Percentiles rank a stretch among this genome's conserved stretches.
phyloP scores from a whole-genome alignment of 2,797 vertebrate genomes.

The Eupleurogrammus muticus region DNA sequence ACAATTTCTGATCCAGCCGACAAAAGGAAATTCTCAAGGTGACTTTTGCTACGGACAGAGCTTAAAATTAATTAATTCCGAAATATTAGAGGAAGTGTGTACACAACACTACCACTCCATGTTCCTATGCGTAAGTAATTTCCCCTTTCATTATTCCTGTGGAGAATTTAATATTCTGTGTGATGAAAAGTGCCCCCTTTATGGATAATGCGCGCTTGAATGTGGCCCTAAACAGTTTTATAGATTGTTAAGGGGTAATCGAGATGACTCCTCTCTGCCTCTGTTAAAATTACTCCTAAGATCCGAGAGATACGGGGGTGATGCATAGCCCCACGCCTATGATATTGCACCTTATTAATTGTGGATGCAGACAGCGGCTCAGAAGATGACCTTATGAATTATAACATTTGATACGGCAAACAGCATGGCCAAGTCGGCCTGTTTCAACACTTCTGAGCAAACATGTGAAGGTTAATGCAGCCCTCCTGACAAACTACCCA shows the following conservation, averaged over 20 bases:
- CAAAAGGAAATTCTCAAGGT: constrained; percentile 30
- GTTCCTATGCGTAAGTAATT: constrained; percentile 70
- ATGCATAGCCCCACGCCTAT: constrained; percentile 15
- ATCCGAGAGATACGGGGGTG: constrained; percentile 37
- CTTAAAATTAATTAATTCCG: constrained; percentile 64
- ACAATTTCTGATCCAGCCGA: constrained; percentile 34
- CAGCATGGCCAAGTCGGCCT: constrained; percentile 57
- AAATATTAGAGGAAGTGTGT: constrained; percentile 58
- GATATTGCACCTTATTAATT: constrained; percentile 59
- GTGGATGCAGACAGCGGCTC: constrained; percentile 52
- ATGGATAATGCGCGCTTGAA: constrained; percentile 65
- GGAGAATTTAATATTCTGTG: constrained; percentile 77
- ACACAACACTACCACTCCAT: constrained; percentile 57
- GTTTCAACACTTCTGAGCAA: constrained; percentile 81
- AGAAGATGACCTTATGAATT: constrained; percentile 73
- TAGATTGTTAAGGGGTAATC: constrained; percentile 70
- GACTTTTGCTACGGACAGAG: constrained; percentile 29
- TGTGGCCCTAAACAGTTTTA: constrained; percentile 70
- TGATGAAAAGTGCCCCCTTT: constrained; percentile 73
- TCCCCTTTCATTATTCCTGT: constrained; percentile 75
- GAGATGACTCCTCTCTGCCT: constrained; percentile 52
- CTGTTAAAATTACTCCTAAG: constrained; percentile 52
- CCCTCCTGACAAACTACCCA: constrained; percentile 80
- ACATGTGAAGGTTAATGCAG: constrained; percentile 84
- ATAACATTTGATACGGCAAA: constrained; percentile 73